phyloP scores from a whole-genome alignment of 37 sponge, comb jelly and placozoan genomes.

The Cliona cf. orientalis region DNA sequence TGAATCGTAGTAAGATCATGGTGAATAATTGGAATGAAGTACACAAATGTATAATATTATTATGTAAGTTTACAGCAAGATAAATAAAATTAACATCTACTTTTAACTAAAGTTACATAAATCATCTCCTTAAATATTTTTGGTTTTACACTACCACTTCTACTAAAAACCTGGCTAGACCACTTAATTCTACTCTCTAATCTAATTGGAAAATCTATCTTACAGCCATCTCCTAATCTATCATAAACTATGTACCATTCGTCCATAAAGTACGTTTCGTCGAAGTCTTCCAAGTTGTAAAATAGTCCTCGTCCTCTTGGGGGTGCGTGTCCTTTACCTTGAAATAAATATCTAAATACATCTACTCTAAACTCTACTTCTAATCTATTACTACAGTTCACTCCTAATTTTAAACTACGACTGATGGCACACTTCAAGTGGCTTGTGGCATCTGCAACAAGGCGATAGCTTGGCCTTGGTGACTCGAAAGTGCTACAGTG shows the following conservation, averaged over 20 bases:
- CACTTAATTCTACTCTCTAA: constrained; percentile 23
- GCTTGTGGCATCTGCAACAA: neutral
- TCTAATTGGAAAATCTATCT: constrained; percentile 39
- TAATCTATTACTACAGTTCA: neutral
- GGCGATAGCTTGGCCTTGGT: neutral
- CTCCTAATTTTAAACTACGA: constrained; percentile 22
- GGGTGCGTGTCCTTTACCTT: constrained; percentile 9
- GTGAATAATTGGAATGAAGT: too few relatives aligned
- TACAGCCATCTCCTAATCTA: constrained; percentile 25
- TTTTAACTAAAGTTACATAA: constrained; percentile 7
- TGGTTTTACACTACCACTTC: neutral
- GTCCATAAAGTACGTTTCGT: constrained; percentile 14
- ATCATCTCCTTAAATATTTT: neutral
- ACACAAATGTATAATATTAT: too few relatives aligned
- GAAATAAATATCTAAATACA: constrained; percentile 36
- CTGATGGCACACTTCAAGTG: neutral
- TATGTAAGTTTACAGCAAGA: neutral
- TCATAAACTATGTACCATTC: constrained; percentile 27
- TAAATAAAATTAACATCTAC: neutral
- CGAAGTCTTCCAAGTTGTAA: constrained; percentile 12
- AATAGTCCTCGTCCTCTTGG: constrained; percentile 1
- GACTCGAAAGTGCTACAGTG: neutral
- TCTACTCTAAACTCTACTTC: constrained; percentile 9
- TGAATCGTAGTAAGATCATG: too few relatives aligned
- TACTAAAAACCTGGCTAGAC: constrained; percentile 6